phyloP scores from a whole-genome alignment of 2,113 vertebrate genomes.

The Muscicapa adusta region DNA sequence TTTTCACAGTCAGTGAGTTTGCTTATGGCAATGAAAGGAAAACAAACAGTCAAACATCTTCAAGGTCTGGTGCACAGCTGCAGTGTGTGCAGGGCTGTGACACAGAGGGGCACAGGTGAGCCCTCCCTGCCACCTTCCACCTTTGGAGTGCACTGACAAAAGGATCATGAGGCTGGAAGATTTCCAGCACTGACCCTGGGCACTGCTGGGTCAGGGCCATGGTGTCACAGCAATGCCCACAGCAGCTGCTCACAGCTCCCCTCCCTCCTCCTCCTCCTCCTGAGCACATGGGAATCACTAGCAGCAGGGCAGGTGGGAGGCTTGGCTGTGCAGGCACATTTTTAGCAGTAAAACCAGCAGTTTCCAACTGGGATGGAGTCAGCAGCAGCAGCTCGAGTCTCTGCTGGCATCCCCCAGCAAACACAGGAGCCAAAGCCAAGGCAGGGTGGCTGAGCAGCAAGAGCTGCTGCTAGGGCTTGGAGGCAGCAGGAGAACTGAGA shows the following conservation, averaged over 20 bases:
- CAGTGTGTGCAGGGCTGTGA: background rate
- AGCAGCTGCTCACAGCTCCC: background rate
- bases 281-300: accelerated
- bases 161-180: background rate
- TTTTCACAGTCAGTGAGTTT: slow-evolving; percentile 48
- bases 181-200: background rate
- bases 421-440: background rate
- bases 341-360: background rate
- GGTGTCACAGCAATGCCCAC: accelerated
- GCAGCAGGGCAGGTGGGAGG: background rate
- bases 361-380: background rate
- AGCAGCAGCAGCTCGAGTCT: background rate
- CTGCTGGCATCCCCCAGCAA: background rate
- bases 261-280: background rate
- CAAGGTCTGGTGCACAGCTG: slow-evolving; percentile 18
- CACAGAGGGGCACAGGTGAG: accelerated
- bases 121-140: background rate
- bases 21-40: slow-evolving; percentile 15
- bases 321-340: background rate
- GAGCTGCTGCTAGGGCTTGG: background rate
- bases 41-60: slow-evolving; percentile 44
- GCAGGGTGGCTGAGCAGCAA: background rate
- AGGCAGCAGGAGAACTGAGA: background rate
- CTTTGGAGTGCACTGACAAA: accelerated
- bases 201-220: background rate